These are phyloP conservation scores for Xyrichtys novacula DNA, from an alignment of 2,797 vertebrate genomes.

Conservation along the genomic window DNA sequence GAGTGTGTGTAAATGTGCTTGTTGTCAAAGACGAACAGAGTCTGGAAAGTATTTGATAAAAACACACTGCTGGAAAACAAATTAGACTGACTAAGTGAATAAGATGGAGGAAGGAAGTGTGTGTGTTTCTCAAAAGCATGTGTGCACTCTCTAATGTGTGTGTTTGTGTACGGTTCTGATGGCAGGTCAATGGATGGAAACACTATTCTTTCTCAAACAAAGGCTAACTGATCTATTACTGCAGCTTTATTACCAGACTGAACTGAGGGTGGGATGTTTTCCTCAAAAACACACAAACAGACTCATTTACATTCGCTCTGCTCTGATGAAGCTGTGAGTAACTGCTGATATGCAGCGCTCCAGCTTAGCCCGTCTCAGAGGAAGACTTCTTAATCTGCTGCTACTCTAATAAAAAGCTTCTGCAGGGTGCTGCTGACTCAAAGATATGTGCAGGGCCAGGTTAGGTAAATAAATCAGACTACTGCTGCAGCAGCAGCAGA, in stretches of 20 bases:
- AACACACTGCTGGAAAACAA: conserved; percentile 46
- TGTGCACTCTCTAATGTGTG: background rate
- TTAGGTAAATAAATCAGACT: background rate
- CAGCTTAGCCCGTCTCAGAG: conserved; percentile 60
- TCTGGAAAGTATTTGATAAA: conserved; percentile 52
- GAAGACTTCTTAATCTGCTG: conserved; percentile 27
- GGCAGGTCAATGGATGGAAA: background rate
- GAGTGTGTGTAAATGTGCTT: background rate
- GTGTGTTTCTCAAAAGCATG: conserved; percentile 1
- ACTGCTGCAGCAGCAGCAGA: conserved; percentile 11
- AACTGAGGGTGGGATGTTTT: no score
- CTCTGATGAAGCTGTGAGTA: conserved; percentile 26
- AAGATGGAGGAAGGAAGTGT: conserved; percentile 43
- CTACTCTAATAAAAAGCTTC: conserved; percentile 63
- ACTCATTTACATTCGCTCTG: conserved; percentile 4
- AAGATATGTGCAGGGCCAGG: conserved; percentile 36
- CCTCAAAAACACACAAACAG: no score
- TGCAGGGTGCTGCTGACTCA: conserved; percentile 53
- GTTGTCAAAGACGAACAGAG: conserved; percentile 16
- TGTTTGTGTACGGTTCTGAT: background rate
- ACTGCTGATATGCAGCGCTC: conserved; percentile 54
- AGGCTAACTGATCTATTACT: background rate
- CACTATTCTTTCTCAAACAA: background rate
- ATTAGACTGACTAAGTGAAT: conserved; percentile 34
- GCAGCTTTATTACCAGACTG: background rate